phyloP scores from a whole-genome alignment of 2,113 vertebrate genomes.

The Zootoca vivipara region DNA sequence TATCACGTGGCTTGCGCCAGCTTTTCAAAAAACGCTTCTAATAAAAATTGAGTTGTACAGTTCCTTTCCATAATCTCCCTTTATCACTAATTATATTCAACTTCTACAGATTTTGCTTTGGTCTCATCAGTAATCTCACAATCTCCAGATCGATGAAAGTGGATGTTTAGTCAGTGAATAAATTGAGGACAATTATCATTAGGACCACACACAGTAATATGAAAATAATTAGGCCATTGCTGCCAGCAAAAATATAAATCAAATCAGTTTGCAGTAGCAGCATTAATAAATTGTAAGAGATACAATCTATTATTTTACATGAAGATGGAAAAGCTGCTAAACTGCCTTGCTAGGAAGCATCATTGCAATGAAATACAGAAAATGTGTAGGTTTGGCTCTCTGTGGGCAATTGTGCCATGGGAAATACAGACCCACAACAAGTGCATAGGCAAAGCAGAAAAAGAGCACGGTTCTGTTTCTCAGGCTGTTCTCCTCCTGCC shows the following conservation, averaged over 20 bases:
- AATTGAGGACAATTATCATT: slow-evolving; percentile 72
- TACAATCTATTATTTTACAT: slow-evolving; percentile 64
- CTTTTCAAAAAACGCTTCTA: slow-evolving; percentile 30
- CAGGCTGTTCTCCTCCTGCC: slow-evolving; percentile 53
- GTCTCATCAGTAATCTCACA: slow-evolving; percentile 64
- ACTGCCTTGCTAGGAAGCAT: slow-evolving; percentile 51
- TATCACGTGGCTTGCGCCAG: neutral
- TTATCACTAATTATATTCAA: slow-evolving; percentile 67
- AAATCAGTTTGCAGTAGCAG: slow-evolving; percentile 66
- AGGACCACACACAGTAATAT: slow-evolving; percentile 66
- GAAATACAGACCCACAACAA: slow-evolving; percentile 58
- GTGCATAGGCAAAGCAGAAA: slow-evolving; percentile 41
- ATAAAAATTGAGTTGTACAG: slow-evolving; percentile 63
- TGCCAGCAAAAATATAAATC: slow-evolving; percentile 72
- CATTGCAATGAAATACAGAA: slow-evolving; percentile 71
- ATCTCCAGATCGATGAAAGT: slow-evolving; percentile 60
- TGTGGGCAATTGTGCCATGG: slow-evolving; percentile 45
- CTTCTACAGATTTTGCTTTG: slow-evolving; percentile 56
- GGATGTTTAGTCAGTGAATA: slow-evolving; percentile 71
- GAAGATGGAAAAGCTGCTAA: slow-evolving; percentile 54
- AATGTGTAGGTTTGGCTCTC: slow-evolving; percentile 53
- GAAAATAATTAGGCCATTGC: slow-evolving; percentile 71
- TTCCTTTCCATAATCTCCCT: slow-evolving; percentile 58
- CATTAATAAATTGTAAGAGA: slow-evolving; percentile 76
- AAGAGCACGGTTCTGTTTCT: slow-evolving; percentile 55